A percentile compares a stretch with the other conserved stretches of the same genome.
Conservation (phyloP, 2,888 invertebrate species). For the Lasioglossum lativentre region DNA sequence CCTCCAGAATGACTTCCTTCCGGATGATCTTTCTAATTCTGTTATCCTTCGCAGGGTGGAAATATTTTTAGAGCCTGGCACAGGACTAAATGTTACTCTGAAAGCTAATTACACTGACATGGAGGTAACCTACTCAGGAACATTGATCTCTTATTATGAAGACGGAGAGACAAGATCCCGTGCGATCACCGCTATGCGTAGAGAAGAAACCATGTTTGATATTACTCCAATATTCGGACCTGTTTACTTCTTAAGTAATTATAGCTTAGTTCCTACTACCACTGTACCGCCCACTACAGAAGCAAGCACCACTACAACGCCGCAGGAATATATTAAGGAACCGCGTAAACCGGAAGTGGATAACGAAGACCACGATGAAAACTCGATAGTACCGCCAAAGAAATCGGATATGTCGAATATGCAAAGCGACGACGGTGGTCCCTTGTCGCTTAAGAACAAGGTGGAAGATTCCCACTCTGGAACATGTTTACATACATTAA, state of each 20-base stretch:
- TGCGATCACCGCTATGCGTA: slow-evolving; percentile 87
- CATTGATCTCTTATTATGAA: slow-evolving; percentile 89
- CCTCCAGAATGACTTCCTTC: not conserved
- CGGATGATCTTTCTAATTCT: not conserved
- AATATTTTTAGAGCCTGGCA: slow-evolving; percentile 90
- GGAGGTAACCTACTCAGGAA: slow-evolving; percentile 91
- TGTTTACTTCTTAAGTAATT: slow-evolving; percentile 91
- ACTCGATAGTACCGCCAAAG: slow-evolving; percentile 81
- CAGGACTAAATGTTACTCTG: slow-evolving; percentile 93
- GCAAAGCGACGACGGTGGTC: slow-evolving; percentile 82
- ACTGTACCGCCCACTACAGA: slow-evolving; percentile 87
- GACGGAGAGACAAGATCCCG: slow-evolving; percentile 87
- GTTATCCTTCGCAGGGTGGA: slow-evolving; percentile 85
- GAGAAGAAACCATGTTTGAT: slow-evolving; percentile 89
- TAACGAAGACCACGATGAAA: slow-evolving; percentile 82
- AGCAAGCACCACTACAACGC: slow-evolving; percentile 84
- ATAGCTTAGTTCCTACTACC: slow-evolving; percentile 92
- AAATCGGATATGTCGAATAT: slow-evolving; percentile 82
- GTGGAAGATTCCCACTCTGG: slow-evolving; percentile 61
- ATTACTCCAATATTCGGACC: slow-evolving; percentile 91
- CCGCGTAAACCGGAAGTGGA: slow-evolving; percentile 81
- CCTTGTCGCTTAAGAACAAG: slow-evolving; percentile 78
- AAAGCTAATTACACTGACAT: slow-evolving; percentile 90
- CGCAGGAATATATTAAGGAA: slow-evolving; percentile 87
- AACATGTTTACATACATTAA: slow-evolving; percentile 42